These are phyloP conservation scores for Portunus trituberculatus DNA, from an alignment of 1,140 invertebrate genomes.

Conservation along the genomic window DNA sequence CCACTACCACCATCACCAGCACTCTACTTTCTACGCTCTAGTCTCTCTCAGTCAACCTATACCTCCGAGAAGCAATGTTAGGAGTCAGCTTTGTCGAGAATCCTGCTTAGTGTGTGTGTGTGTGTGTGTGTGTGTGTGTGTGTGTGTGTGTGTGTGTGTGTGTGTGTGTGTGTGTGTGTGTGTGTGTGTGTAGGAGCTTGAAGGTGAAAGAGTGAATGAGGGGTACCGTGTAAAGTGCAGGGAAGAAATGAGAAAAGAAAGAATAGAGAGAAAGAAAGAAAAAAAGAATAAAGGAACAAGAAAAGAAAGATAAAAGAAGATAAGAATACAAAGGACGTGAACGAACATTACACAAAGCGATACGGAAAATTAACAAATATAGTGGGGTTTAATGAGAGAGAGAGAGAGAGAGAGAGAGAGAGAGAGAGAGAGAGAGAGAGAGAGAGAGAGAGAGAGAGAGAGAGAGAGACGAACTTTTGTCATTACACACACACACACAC, in stretches of 20 bases:
- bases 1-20: background rate
- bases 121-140: background rate
- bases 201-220: too few species aligned
- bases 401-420: too few species aligned
- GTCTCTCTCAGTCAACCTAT: background rate
- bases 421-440: too few species aligned
- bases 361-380: too few species aligned
- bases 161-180: constrained; percentile 12
- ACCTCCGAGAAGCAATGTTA: background rate
- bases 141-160: background rate
- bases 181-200: background rate
- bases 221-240: too few species aligned
- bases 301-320: background rate
- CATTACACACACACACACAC: too few species aligned
- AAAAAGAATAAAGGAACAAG: background rate
- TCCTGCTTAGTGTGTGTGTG: constrained; percentile 10
- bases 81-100: background rate
- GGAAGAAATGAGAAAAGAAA: too few species aligned
- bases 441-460: too few species aligned
- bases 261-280: too few species aligned
- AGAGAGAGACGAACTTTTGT: too few species aligned
- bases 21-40: background rate
- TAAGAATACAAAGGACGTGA: background rate
- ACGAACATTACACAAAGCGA: background rate
- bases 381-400: too few species aligned